Conservation (phyloP, 2,888 invertebrate species). For the Drosophila sordidapex region DNA sequence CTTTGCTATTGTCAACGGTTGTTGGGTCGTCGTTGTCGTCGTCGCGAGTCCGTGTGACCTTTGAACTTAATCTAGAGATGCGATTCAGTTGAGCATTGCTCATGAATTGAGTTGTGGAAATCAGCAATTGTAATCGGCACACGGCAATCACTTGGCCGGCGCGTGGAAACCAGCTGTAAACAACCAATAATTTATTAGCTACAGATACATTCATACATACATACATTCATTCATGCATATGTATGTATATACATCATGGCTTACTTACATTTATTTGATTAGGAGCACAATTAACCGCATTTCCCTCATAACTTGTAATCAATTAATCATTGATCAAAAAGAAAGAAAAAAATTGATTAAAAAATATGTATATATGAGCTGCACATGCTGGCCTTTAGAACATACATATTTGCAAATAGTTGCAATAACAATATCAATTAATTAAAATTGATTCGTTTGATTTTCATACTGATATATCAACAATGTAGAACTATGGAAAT, state of each 20-base stretch:
- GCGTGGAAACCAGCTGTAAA: conserved; percentile 63
- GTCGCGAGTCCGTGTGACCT: conserved; percentile 43
- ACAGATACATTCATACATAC: background rate
- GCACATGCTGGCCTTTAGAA: conserved; percentile 49
- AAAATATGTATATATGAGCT: conserved; percentile 1
- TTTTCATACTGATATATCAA: conserved; percentile 1
- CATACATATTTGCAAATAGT: conserved; percentile 50
- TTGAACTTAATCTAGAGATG: conserved; percentile 50
- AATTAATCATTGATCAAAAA: conserved; percentile 69
- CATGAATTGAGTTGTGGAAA: conserved; percentile 39
- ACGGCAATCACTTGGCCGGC: conserved; percentile 69
- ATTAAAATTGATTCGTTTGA: conserved; percentile 47
- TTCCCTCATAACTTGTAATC: conserved; percentile 48
- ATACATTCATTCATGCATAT: conserved; percentile 5
- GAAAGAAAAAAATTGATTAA: background rate
- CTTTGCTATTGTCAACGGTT: conserved; percentile 11
- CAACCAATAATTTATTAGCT: conserved; percentile 42
- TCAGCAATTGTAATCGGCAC: conserved; percentile 58
- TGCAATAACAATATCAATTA: conserved; percentile 67
- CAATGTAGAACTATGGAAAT: background rate
- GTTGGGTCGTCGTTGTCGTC: conserved; percentile 5
- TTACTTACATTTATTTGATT: conserved; percentile 44
- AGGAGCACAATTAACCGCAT: conserved; percentile 56
- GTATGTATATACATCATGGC: conserved; percentile 1
- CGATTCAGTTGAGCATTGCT: conserved; percentile 33